A percentile compares a stretch with the other conserved stretches of the same genome.
Evolutionary conservation across 2,797 vertebrate species (phyloP).

Genomic region (Numenius phaeopus): DNA sequence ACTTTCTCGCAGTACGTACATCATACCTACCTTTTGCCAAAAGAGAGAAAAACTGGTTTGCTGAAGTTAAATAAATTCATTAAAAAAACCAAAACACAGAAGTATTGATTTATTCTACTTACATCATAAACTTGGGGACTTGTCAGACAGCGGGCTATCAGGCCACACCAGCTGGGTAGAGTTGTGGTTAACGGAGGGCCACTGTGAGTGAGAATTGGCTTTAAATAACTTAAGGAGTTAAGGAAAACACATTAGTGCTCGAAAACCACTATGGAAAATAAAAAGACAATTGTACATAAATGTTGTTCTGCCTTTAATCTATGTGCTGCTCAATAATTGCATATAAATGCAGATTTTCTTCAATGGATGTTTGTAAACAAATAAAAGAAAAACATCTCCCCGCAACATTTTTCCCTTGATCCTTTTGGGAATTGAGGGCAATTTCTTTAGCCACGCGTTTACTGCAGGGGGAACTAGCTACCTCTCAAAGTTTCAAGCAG

Average conservation of each 20-base stretch:
- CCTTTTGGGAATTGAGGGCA: not conserved
- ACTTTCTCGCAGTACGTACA: not conserved
- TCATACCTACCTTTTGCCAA: not conserved
- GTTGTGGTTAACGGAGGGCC: constrained; percentile 94
- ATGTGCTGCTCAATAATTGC: not conserved
- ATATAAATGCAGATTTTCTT: not conserved
- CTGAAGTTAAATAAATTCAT: not conserved
- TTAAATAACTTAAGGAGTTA: constrained; percentile 88
- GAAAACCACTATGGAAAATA: not conserved
- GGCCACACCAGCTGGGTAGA: constrained; percentile 92
- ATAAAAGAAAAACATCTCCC: not conserved
- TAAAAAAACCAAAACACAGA: not conserved
- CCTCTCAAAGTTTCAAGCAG: not conserved
- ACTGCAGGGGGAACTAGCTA: not conserved
- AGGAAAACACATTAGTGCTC: constrained; percentile 61
- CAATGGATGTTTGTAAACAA: not conserved
- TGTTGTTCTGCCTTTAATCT: not conserved
- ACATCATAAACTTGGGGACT: constrained; percentile 95
- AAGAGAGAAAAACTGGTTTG: not conserved
- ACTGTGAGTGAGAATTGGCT: constrained; percentile 97
- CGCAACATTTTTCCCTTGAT: not conserved
- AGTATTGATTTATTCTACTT: constrained; percentile 68
- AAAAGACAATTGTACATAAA: not conserved
- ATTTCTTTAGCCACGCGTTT: not conserved
- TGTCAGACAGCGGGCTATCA: constrained; percentile 93